Evolutionary conservation across 2,113 vertebrate genomes (phyloP).

Genomic region (Turdus rufiventris): DNA sequence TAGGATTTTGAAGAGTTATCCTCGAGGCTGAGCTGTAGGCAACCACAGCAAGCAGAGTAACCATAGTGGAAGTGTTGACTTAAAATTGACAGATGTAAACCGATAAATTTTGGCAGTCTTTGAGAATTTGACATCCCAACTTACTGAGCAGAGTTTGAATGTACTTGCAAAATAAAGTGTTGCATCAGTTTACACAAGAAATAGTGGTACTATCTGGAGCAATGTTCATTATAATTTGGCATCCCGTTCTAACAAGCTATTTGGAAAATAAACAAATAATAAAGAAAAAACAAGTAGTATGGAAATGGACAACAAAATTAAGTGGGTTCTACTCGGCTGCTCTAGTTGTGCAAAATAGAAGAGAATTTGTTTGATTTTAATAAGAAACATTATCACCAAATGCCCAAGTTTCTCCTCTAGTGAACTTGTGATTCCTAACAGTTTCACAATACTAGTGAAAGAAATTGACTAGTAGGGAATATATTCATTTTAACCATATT

Average conservation of each 20-base stretch:
- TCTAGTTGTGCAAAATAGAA: background rate
- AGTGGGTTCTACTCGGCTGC: background rate
- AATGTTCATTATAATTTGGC: background rate
- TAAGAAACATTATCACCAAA: background rate
- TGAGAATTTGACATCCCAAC: background rate
- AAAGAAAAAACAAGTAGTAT: background rate
- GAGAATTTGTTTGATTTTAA: background rate
- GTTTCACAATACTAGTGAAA: background rate
- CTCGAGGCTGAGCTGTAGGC: background rate
- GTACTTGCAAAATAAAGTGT: background rate
- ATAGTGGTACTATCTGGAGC: background rate
- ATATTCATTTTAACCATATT: background rate
- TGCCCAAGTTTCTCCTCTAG: background rate
- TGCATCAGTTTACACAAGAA: background rate
- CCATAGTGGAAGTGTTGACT: background rate
- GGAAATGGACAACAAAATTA: background rate
- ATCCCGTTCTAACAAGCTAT: background rate
- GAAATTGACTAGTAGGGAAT: background rate
- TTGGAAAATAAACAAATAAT: background rate
- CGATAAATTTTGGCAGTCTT: background rate
- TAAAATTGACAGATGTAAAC: background rate
- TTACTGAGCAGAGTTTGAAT: background rate
- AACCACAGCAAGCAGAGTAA: background rate
- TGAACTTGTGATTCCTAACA: background rate
- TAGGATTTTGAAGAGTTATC: background rate